phyloP scores from a whole-genome alignment of 1,140 invertebrate genomes.

The Brachionus koreanus region DNA sequence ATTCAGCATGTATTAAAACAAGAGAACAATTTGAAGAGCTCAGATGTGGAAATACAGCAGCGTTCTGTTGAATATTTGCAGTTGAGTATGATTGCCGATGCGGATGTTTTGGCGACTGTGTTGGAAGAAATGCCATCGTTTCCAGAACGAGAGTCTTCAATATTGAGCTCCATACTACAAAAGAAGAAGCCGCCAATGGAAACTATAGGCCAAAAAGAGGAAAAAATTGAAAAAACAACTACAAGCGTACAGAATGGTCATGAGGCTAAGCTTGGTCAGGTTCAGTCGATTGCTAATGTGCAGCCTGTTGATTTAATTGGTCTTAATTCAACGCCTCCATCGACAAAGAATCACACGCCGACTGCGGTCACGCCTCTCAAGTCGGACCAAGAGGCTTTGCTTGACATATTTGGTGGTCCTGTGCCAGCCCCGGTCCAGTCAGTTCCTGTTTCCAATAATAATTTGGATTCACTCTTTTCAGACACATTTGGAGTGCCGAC shows the following conservation, averaged over 20 bases:
- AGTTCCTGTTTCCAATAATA: background rate
- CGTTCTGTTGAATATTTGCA: slow-evolving; percentile 95
- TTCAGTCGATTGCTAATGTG: background rate
- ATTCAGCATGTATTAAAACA: slow-evolving; percentile 94
- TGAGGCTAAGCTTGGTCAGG: background rate
- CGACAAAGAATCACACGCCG: background rate
- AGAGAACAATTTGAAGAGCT: slow-evolving; percentile 90
- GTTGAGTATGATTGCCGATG: slow-evolving; percentile 87
- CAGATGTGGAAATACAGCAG: slow-evolving; percentile 97
- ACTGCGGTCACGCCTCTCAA: background rate
- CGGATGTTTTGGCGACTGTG: slow-evolving; percentile 94
- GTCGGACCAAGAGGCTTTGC: slow-evolving; percentile 32
- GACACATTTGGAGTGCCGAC: background rate
- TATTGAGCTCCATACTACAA: slow-evolving; percentile 87
- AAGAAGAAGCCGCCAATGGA: slow-evolving; percentile 63
- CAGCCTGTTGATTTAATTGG: slow-evolving; percentile 10
- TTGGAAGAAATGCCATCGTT: slow-evolving; percentile 99
- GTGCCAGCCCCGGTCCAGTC: background rate
- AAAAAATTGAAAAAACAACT: background rate
- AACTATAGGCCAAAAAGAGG: background rate
- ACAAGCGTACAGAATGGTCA: background rate
- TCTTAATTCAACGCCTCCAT: background rate
- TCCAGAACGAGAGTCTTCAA: slow-evolving; percentile 88
- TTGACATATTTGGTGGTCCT: slow-evolving; percentile 40
- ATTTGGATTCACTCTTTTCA: slow-evolving; percentile 21